Percentiles rank a stretch among this genome's conserved stretches.
These are phyloP conservation scores for Labeo rohita DNA, from an alignment of 2,113 vertebrate genomes.

Conservation along the genomic window DNA sequence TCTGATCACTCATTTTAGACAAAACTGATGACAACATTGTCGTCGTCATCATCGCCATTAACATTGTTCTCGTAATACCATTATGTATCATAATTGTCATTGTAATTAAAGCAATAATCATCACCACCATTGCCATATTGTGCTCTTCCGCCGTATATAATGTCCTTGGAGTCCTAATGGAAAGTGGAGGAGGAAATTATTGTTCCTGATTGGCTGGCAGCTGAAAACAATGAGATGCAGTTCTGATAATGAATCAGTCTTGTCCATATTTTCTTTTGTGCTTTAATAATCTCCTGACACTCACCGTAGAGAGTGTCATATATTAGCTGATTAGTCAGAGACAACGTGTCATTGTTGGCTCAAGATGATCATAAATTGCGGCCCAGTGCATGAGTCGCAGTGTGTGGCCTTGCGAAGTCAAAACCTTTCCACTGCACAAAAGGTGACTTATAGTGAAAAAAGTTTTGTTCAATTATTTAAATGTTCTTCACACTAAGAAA, in stretches of 20 bases:
- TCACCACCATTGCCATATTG: slow-evolving; percentile 20
- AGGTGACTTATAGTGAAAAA: no score
- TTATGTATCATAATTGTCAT: not conserved
- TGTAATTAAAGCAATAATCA: slow-evolving; percentile 7
- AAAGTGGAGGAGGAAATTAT: slow-evolving; percentile 2
- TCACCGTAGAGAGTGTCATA: not conserved
- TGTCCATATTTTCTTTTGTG: slow-evolving; percentile 13
- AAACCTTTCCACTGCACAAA: not conserved
- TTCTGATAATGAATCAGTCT: slow-evolving; percentile 31
- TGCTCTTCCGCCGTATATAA: not conserved
- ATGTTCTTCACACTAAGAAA: no score
- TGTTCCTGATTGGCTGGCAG: slow-evolving; percentile 23
- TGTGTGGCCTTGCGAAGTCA: not conserved
- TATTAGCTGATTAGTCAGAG: not conserved
- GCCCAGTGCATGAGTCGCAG: not conserved
- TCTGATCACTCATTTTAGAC: not conserved
- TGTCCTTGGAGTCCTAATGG: slow-evolving; percentile 24
- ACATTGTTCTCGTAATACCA: not conserved
- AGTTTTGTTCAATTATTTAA: no score
- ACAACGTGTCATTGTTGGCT: not conserved
- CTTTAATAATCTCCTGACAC: slow-evolving; percentile 23
- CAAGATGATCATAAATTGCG: not conserved
- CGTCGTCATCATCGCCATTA: not conserved
- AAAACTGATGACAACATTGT: not conserved
- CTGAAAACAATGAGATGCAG: not conserved